phyloP scores from a whole-genome alignment of 35 echinoderm and acorn worm genomes.

The Heliocidaris tuberculata region DNA sequence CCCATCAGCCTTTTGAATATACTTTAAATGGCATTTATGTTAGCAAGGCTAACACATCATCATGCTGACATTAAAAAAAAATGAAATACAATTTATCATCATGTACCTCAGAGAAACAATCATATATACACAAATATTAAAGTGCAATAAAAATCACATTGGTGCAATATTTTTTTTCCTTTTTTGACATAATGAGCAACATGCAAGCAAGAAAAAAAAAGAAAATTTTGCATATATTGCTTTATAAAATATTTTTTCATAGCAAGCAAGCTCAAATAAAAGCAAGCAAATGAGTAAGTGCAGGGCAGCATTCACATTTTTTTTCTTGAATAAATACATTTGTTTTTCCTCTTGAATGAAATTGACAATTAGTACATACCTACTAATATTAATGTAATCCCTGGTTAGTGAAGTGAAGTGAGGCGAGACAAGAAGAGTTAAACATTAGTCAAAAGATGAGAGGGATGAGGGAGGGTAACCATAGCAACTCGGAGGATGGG shows the following conservation, averaged over 20 bases:
- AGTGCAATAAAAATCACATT: background rate
- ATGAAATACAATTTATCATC: no score
- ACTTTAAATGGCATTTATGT: no score
- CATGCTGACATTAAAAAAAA: no score
- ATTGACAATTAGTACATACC: constrained; percentile 28
- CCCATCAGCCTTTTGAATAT: no score
- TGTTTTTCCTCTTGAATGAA: background rate
- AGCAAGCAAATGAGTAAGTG: background rate
- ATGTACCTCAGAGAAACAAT: no score
- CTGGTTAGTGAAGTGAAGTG: constrained; percentile 35
- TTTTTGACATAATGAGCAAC: background rate
- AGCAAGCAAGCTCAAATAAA: constrained; percentile 1
- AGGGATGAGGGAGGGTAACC: background rate
- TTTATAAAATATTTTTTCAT: background rate
- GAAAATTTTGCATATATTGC: background rate
- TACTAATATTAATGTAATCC: constrained; percentile 33
- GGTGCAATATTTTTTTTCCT: background rate
- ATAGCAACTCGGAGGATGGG: background rate
- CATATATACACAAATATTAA: background rate
- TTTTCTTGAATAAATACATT: background rate
- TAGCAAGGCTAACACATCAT: no score
- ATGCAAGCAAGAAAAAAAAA: background rate
- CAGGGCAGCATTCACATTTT: background rate
- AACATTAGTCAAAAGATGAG: constrained; percentile 3
- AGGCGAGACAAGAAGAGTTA: constrained; percentile 4